Evolutionary conservation across 2,797 vertebrate genomes (phyloP).

Genomic region (Clamator glandarius): DNA sequence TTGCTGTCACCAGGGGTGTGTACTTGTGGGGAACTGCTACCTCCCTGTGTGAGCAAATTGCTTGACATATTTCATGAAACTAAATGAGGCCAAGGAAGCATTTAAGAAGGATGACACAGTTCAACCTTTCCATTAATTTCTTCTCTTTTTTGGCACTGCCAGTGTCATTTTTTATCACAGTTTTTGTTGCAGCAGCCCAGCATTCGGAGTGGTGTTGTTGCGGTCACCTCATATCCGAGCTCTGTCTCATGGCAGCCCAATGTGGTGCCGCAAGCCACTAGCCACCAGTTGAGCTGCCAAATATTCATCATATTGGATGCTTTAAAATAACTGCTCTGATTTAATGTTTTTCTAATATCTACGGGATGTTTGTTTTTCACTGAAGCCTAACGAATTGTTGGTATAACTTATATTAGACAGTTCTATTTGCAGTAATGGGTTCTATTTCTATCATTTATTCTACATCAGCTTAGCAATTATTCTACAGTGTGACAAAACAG

Average conservation of each 20-base stretch:
- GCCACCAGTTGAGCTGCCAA: conserved; percentile 44
- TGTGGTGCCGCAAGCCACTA: conserved; percentile 14
- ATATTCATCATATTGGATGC: conserved; percentile 44
- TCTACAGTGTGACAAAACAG: conserved; percentile 27
- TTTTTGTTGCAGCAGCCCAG: background rate
- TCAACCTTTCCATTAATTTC: conserved; percentile 2
- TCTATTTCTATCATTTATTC: conserved; percentile 64
- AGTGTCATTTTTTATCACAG: conserved; percentile 5
- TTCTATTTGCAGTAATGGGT: conserved; percentile 25
- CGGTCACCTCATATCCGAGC: conserved; percentile 23
- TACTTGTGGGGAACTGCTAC: background rate
- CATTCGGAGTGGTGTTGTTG: conserved; percentile 37
- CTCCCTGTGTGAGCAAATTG: background rate
- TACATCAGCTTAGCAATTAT: conserved; percentile 54
- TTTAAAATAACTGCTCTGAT: conserved; percentile 61
- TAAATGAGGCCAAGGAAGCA: background rate
- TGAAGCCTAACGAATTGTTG: conserved; percentile 57
- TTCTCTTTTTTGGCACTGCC: background rate
- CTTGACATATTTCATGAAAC: background rate
- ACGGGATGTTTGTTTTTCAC: conserved; percentile 59
- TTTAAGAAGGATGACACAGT: background rate
- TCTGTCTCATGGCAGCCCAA: conserved; percentile 22
- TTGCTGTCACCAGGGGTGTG: fast-evolving
- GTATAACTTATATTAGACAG: conserved; percentile 47
- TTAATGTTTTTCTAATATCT: conserved; percentile 69